Evolutionary conservation across 2,888 invertebrate species (phyloP), one percentile per base, ranked within the genome.

Genomic region (Empis livida): DNA sequence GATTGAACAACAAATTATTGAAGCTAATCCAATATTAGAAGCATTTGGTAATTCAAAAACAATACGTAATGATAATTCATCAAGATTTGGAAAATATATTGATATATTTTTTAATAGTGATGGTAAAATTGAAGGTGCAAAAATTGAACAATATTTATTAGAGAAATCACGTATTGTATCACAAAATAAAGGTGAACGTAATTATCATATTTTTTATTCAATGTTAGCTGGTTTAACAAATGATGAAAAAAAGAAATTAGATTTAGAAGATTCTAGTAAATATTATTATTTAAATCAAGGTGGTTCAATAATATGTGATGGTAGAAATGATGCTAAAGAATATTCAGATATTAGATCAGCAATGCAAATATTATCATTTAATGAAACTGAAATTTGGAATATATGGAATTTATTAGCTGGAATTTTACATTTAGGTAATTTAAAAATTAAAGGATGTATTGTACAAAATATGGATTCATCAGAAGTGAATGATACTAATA

Each of bases 41-140:
- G 95, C 95, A 1, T 96, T 96, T 63, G 95, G 95, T 47, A 96
- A 96, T 71, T 94, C 95, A 1, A 94, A 93, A 73, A 96, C 95
- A 0, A 84, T 93, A 11, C 77, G 89, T 46, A 96, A 96, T 63
- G 94, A 96, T 65, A 96, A 96, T 68, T 95, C 95, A 0, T 94
- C 94, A 15, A 76, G 96, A 53, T 96, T 96, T 61, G 95, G 95
- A 46, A 95, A 95, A 71, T 96, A 93, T 65, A 90, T 93, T 43
- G 90, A 92, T 62, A 86, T 93, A 52, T 81, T 85, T 60, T 94
- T 94, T 63, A 88, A 82, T 61, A 75, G 76, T 52, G 74, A 78
- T 51, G 94, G 94, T 9, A 76, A 78, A 1, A 95, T 97, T 54
- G 89, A 92, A 70, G 94, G 94, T 0, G 95, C 95, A 0, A 82